Evolutionary conservation across 2,888 invertebrate genomes (phyloP).

Genomic region (Dromius quadrimaculatus): DNA sequence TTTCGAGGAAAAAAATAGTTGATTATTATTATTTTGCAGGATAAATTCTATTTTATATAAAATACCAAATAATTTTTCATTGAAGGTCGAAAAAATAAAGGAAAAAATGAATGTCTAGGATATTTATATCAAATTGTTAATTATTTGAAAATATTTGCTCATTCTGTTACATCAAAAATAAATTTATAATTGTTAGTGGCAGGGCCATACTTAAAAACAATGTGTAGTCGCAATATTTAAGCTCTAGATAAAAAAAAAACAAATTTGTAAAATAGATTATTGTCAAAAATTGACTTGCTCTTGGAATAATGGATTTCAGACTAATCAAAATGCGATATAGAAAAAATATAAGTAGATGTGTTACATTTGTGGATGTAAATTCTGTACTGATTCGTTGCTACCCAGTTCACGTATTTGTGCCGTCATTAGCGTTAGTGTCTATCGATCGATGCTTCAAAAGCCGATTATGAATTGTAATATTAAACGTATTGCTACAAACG

Average conservation of each 20-base stretch:
- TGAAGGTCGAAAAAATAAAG: too few relatives aligned
- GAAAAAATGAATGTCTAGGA: constrained; percentile 9
- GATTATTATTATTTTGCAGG: too few relatives aligned
- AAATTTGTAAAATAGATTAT: constrained; percentile 7
- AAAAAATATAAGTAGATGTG: too few relatives aligned
- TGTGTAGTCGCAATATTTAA: constrained; percentile 33
- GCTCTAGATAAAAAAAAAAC: constrained; percentile 21
- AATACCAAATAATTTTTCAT: too few relatives aligned
- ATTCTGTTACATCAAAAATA: neutral
- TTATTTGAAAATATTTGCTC: constrained; percentile 27
- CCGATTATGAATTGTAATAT: constrained; percentile 31
- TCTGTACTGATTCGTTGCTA: constrained; percentile 10
- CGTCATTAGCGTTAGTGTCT: constrained; percentile 21
- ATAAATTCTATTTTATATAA: too few relatives aligned
- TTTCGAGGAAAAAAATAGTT: too few relatives aligned
- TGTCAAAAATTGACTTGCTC: constrained; percentile 37
- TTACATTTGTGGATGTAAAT: constrained; percentile 30
- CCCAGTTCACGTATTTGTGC: constrained; percentile 23
- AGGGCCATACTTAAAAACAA: constrained; percentile 18
- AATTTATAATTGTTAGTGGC: constrained; percentile 15
- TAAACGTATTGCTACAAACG: constrained; percentile 5
- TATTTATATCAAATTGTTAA: constrained; percentile 18
- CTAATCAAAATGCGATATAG: neutral
- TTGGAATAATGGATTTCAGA: constrained; percentile 21
- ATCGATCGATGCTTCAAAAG: constrained; percentile 22